phyloP scores from a whole-genome alignment of 2,888 invertebrate genomes.

The Hetaerina titia region DNA sequence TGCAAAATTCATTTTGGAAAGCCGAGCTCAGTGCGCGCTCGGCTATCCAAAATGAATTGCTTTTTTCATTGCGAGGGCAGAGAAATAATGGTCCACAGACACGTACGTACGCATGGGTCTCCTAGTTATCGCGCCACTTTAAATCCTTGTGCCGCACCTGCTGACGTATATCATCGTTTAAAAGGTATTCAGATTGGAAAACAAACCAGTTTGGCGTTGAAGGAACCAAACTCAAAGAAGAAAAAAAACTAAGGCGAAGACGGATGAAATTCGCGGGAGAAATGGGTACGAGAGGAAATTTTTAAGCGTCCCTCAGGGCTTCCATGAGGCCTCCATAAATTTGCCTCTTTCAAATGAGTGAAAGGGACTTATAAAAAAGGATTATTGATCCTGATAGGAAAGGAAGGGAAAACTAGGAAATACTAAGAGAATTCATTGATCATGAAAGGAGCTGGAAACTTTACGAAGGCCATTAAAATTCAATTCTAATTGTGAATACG shows the following conservation, averaged over 20 bases:
- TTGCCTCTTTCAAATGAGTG: no score
- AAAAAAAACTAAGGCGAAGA: no score
- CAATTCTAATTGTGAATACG: no score
- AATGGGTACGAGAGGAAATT: neutral
- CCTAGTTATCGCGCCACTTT: neutral
- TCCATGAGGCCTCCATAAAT: neutral
- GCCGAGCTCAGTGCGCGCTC: no score
- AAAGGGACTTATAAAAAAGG: no score
- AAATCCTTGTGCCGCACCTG: neutral
- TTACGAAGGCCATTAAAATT: no score
- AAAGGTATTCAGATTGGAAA: neutral
- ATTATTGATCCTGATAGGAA: no score
- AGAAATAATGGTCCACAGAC: neutral
- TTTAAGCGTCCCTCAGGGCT: neutral
- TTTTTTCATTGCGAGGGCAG: neutral
- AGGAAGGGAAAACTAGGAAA: no score
- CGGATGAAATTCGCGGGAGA: neutral
- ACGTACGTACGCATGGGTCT: neutral
- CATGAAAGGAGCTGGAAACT: no score
- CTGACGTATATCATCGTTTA: neutral
- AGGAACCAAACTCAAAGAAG: neutral
- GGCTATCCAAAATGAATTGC: neutral
- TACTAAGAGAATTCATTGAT: no score
- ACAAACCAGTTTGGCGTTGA: neutral
- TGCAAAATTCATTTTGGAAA: no score